Evolutionary conservation across 2,888 invertebrate species (phyloP), one percentile per base, ranked within the genome.

Genomic region (Gonocerus acuteangulatus): DNA sequence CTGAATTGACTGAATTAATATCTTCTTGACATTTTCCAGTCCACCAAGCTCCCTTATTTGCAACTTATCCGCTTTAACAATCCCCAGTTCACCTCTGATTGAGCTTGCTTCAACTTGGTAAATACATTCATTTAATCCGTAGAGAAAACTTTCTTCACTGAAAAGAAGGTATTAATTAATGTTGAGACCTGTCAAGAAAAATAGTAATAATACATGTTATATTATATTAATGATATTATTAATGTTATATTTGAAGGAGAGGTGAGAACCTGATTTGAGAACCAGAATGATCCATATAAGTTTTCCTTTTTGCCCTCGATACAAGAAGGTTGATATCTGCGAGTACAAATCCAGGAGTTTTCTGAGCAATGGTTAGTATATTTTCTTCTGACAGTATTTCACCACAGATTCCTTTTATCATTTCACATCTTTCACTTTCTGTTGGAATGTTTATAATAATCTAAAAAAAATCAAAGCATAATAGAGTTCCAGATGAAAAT

Each of bases 291-390:
- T 39, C n/a, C n/a, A 9, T 2, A 6, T 19, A 23, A 32, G n/a
- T n/a, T 15, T 68, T 52, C 49, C 73, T 70, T n/a, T 69, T 67
- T 13, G 74, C 69, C 47, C 73, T 72, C 13, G 77, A 73, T 51
- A 77, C 72, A 11, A 83, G 69, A 6, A 77, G 70, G 1, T 72
- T 72, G 19, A 83, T 69, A 72, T 83, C 83, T 2, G 79, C 78
- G 2, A 78, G 75, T 6, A 80, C 79, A 72, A 76, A 82, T 16
- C 82, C 82, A 32, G 79, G 79, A 0, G 82, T 82, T 61, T 76
- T 72, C 34, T 71, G 71, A 1, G 79, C 77, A 3, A 80, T 57
- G 2, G 64, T 61, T 45, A 16, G 52, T 52, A 15, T 68, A 62
- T 48, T 56, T 27, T 64, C 62, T 65, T 63, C 59, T 62, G 65